Evolutionary conservation across 2,113 vertebrate genomes (phyloP).

Genomic region (Grammomys surdaster): DNA sequence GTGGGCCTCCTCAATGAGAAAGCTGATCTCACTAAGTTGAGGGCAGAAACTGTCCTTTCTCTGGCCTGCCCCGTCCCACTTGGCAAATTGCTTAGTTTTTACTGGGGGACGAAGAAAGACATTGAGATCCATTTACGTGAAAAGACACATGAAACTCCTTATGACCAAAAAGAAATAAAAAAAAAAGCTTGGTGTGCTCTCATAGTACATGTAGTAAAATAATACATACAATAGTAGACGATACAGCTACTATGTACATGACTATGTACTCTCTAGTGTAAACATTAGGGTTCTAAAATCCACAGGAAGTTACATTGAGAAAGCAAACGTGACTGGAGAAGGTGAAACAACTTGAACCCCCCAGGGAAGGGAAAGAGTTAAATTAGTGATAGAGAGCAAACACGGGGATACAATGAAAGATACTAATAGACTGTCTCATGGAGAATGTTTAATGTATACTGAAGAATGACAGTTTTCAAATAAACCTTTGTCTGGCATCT

Average conservation of each 20-base stretch:
- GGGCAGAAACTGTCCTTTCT: background rate
- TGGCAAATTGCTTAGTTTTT: background rate
- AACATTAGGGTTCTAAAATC: background rate
- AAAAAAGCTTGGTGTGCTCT: background rate
- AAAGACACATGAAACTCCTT: background rate
- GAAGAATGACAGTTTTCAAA: background rate
- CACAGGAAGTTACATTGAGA: background rate
- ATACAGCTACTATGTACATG: background rate
- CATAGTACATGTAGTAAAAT: background rate
- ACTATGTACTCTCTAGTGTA: background rate
- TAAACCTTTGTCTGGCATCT: background rate
- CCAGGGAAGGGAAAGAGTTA: background rate
- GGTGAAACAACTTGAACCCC: background rate
- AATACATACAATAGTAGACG: background rate
- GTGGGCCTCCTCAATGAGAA: background rate
- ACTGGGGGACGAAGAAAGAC: background rate
- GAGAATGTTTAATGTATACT: background rate
- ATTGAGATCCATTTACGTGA: background rate
- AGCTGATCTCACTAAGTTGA: background rate
- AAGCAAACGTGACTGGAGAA: background rate
- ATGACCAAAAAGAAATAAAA: background rate
- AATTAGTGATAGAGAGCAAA: background rate
- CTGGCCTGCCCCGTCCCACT: background rate
- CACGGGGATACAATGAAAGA: background rate
- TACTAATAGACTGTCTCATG: background rate